Conservation (phyloP, 2,113 vertebrate genomes). For the Urocolius indicus region DNA sequence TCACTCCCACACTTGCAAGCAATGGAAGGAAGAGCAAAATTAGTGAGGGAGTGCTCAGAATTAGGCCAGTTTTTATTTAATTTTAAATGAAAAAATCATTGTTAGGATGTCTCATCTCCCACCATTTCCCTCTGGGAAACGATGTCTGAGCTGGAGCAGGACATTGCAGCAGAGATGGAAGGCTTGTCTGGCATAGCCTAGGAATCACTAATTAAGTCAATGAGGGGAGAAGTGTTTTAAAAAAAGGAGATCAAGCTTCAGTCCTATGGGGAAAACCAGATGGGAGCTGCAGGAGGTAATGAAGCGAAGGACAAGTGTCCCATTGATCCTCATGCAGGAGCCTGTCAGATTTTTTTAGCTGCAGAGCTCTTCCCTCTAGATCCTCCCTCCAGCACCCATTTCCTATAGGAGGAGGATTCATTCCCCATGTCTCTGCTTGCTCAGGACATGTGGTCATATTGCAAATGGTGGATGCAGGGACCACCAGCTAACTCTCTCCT, state of each 20-base stretch:
- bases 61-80: constrained; percentile 30
- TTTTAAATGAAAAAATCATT: neutral
- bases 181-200: neutral
- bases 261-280: neutral
- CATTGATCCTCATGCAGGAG: neutral
- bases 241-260: neutral
- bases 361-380: neutral
- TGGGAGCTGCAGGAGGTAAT: neutral
- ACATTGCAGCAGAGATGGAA: neutral
- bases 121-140: neutral
- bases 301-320: neutral
- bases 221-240: neutral
- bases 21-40: neutral
- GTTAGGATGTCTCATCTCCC: neutral
- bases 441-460: neutral
- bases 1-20: neutral
- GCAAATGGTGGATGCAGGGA: neutral
- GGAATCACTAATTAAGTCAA: constrained; percentile 11
- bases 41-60: neutral
- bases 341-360: neutral
- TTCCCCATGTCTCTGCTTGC: neutral
- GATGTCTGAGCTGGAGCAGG: constrained; percentile 24
- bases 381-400: neutral
- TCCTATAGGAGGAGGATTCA: neutral
- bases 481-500: neutral